These are phyloP conservation scores for Euglossa dilemma DNA, from an alignment of 1,140 invertebrate species.

Conservation along the genomic window DNA sequence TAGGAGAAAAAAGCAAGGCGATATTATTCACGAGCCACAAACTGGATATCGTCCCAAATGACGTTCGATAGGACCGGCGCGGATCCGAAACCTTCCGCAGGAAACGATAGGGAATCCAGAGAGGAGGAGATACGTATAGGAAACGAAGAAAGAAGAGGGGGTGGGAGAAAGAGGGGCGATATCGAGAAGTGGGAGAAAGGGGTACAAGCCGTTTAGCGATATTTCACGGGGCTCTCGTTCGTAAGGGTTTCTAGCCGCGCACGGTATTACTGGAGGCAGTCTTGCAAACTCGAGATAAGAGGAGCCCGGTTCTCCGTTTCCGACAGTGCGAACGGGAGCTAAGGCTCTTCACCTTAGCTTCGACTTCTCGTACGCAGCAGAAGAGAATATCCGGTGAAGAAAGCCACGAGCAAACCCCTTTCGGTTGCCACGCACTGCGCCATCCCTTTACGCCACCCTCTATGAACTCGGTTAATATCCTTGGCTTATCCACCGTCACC, in stretches of 20 bases:
- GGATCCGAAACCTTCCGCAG: not conserved
- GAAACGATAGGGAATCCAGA: not conserved
- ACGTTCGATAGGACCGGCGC: not conserved
- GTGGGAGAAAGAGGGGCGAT: not conserved
- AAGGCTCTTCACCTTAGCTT: conserved; percentile 66
- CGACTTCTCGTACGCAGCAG: conserved; percentile 39
- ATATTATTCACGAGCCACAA: not conserved
- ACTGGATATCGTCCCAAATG: not conserved
- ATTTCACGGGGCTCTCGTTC: conserved; percentile 80
- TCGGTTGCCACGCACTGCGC: conserved; percentile 63
- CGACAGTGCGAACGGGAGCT: conserved; percentile 71
- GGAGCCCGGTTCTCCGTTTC: conserved; percentile 69
- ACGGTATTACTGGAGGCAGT: conserved; percentile 81
- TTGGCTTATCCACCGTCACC: conserved; percentile 74
- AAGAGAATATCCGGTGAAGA: conserved; percentile 58
- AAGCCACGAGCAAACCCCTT: conserved; percentile 74
- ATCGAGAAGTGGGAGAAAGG: conserved; percentile 56
- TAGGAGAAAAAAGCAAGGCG: not conserved
- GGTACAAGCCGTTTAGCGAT: conserved; percentile 76
- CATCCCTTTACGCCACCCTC: conserved; percentile 47
- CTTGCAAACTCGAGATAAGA: conserved; percentile 82
- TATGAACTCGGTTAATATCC: conserved; percentile 72
- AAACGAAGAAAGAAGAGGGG: conserved; percentile 1
- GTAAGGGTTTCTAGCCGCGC: conserved; percentile 68
- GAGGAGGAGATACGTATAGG: not conserved